Base-by-base conservation (phyloP, 2,113 vertebrate genomes). In the Lagopus muta region DNA sequence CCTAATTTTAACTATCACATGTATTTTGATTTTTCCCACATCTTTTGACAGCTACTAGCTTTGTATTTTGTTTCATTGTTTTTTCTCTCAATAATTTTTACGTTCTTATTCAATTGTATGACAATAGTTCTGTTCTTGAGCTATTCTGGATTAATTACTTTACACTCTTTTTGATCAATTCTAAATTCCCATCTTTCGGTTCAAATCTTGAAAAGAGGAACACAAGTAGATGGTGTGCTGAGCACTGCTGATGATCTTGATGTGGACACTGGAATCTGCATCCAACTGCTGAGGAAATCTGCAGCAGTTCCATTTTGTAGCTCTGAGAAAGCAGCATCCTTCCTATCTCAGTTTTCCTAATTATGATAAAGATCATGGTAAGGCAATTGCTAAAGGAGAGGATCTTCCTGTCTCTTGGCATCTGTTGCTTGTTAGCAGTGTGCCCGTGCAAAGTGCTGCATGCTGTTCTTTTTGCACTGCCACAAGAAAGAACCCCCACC, bases 401-500 rank as follows among this genome's bases (percentile, higher is more conserved):
- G 50, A 74, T 71, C 47, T 32, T 47, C 55, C 47, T 65, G 48
- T 28, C 38, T 77, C 38, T 71, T 72, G 86, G 61, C 83, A 78
- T 47, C 50, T 91, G 72, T 65, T 86, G 58, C 50, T 85, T 1
- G 0, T 17, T 10, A 24, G 12, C 30, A 52, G 11, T 50, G 27
- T 55, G 10, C 77, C 71, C 15, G 0, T 3, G 60, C 43, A 61
- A 52, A 77, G 17, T 17, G 55, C 20, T 2, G 8, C 38, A 21
- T 4, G 20, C 42, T 61, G 7, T 32, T 79, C 16, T 17, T 14
- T 47, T 47, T 9, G 27, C n/a, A 9, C 1, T 34, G 34, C 40
- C 0, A 0, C 50, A 14, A 4, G 1, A 52, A 38, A 61, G 57
- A 60, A 38, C 32, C 3, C 32, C 57, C 3, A 13, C 13, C 4